phyloP scores from a whole-genome alignment of 2,113 vertebrate genomes.

The Eublepharis macularius region DNA sequence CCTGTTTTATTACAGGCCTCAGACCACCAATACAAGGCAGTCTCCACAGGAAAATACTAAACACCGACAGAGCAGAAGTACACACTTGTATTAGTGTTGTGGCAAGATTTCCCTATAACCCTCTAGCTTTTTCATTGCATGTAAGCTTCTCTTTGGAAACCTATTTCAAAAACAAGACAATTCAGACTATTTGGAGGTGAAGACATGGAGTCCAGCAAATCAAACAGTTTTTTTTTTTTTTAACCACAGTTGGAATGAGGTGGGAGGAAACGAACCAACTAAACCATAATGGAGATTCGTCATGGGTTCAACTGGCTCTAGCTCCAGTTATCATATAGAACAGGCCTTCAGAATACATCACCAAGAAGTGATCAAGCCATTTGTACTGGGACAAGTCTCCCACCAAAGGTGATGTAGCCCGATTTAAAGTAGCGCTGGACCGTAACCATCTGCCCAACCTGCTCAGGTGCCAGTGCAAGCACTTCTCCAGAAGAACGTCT shows the following conservation, averaged over 20 bases:
- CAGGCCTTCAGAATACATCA: background rate
- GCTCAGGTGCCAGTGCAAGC: background rate
- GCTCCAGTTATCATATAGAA: background rate
- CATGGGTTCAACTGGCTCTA: background rate
- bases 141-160: constrained; percentile 47
- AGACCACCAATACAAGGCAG: constrained; percentile 12
- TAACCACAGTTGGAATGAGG: background rate
- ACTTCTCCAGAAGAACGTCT: background rate
- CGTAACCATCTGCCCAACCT: background rate
- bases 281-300: constrained; percentile 21
- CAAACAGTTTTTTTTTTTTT: background rate
- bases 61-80: constrained; percentile 10
- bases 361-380: background rate
- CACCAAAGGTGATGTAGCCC: background rate
- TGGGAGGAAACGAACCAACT: constrained; percentile 11
- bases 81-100: background rate
- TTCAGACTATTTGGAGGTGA: background rate
- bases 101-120: constrained; percentile 8
- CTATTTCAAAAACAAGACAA: constrained; percentile 17
- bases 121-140: background rate
- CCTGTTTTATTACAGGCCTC: background rate
- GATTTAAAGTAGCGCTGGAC: background rate
- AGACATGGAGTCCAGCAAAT: background rate
- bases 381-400: background rate
- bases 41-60: constrained; percentile 13